Evolutionary conservation across 2,113 vertebrate genomes (phyloP), one percentile per base, ranked within the genome.

Genomic region (Otus sunia): DNA sequence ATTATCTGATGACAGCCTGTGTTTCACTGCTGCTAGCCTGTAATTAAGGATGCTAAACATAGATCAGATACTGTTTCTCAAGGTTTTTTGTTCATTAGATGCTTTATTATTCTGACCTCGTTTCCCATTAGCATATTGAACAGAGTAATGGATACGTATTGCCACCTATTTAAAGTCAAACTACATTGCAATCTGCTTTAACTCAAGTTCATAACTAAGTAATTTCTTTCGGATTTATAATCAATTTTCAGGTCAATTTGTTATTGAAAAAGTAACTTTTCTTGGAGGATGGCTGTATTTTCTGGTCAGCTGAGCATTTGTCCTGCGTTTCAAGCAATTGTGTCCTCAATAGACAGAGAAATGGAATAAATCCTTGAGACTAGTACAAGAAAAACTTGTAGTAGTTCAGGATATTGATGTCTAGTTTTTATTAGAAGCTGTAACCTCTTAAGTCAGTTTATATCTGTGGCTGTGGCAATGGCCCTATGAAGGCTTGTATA

Each of bases 161-260:
- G 89, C 84, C 76, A 89, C 91, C 91, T 92, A 78, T 77, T 96
- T 92, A 95, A 95, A 94, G 43, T n/a, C 52, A 77, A 94, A 96
- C 68, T 80, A 74, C 68, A 47, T 1, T 86, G 80, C 80, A 89
- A 80, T 81, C 76, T 80, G 73, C 86, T 95, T 94, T 81, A 89
- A 84, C 55, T 80, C 47, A n/a, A 84, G 52, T 81, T 87, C 29
- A 53, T 66, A 92, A 88, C 53, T 79, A 78, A 81, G 36, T 72
- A 80, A 94, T 93, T 94, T 80, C 69, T 75, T 93, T 30, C 58
- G 43, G 62, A 93, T 92, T 95, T 84, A 66, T 62, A 91, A 94
- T 94, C 73, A 91, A 96, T 95, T 91, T 59, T 78, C 7, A 67
- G 78, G 56, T 91, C 89, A 89, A 82, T 91, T 62, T 49, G 22